Base-by-base conservation (phyloP, 2,113 vertebrate genomes). In the Vidua chalybeata region DNA sequence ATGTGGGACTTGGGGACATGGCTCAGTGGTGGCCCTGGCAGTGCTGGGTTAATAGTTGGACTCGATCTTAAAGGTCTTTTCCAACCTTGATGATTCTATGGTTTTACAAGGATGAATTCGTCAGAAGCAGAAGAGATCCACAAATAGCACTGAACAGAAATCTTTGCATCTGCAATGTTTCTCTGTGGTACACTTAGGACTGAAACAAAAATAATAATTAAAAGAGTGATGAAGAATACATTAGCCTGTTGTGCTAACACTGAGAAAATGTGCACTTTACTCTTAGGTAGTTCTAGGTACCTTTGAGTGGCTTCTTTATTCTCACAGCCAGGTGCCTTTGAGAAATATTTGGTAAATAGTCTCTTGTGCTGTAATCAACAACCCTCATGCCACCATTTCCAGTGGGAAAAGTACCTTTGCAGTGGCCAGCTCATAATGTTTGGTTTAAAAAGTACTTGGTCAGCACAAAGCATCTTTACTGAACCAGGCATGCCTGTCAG, bases 291-390 rank as follows among this genome's bases (percentile, higher is more conserved):
- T 48, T 63, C 37, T 55, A 31, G 54, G 13, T 66, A 77, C 6
- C 11, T 52, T 59, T 66, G 20, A 59, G 30, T 31, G 30, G 3
- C 33, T 87, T 91, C 24, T 51, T 46, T 73, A 30, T 74, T 93
- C 84, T 94, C 89, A 74, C 61, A 88, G 39, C 22, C 43, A 74
- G 35, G 28, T 5, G 1, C 30, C 35, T 91, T 71, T 54, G 41
- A 96, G 91, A 96, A 94, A 80, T 83, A 89, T 75, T 95, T 87
- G 87, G 67, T 85, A 93, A 93, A 96, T 74, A 91, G 33, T 67
- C 11, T 88, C 68, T 95, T 51, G 46, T 5, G 45, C 39, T 95
- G 56, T 52, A 90, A 68, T 90, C 94, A 96, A 90, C 94, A 96
- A 19, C 92, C 87, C 82, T 77, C 49, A 93, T 92, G 72, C 90